A percentile compares a stretch with the other conserved stretches of the same genome.
phyloP scores from a whole-genome alignment of 1,140 invertebrate genomes.

The Drosophila obscura region DNA sequence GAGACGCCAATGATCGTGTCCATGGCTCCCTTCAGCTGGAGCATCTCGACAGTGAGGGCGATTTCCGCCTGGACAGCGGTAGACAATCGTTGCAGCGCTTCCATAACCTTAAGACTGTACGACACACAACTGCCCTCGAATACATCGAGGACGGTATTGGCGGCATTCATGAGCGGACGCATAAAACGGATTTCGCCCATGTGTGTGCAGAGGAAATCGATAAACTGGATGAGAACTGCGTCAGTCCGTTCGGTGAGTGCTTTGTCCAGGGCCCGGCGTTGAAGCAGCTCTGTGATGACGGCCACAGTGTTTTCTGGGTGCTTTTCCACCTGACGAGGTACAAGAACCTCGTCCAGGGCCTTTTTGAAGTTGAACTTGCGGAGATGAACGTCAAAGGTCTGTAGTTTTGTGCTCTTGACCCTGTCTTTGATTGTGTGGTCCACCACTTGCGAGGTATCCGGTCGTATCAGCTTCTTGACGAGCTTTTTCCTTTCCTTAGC shows the following conservation, averaged over 20 bases:
- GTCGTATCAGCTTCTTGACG: background rate
- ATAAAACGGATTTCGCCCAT: constrained; percentile 90
- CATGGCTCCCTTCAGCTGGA: constrained; percentile 88
- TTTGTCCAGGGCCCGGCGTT: constrained; percentile 88
- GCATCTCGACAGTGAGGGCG: constrained; percentile 86
- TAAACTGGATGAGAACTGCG: constrained; percentile 87
- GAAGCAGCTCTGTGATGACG: constrained; percentile 92
- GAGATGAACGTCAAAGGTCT: constrained; percentile 89
- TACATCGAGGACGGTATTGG: constrained; percentile 89
- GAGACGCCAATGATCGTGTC: constrained; percentile 88
- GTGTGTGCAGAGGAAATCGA: constrained; percentile 91
- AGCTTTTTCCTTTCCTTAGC: constrained; percentile 72
- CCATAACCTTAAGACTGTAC: constrained; percentile 85
- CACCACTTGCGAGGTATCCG: constrained; percentile 77
- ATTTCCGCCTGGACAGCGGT: constrained; percentile 88
- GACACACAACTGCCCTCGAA: constrained; percentile 85
- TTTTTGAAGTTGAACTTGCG: constrained; percentile 92
- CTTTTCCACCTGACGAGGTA: constrained; percentile 86
- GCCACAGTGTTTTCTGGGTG: constrained; percentile 91
- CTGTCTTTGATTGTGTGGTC: constrained; percentile 85
- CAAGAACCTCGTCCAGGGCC: constrained; percentile 90
- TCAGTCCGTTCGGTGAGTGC: constrained; percentile 89
- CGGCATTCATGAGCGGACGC: constrained; percentile 89
- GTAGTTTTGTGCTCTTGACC: constrained; percentile 84
- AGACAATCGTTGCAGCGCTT: constrained; percentile 86